These are phyloP conservation scores for Ophion ellenae DNA, from an alignment of 2,888 invertebrate species.

Conservation along the genomic window DNA sequence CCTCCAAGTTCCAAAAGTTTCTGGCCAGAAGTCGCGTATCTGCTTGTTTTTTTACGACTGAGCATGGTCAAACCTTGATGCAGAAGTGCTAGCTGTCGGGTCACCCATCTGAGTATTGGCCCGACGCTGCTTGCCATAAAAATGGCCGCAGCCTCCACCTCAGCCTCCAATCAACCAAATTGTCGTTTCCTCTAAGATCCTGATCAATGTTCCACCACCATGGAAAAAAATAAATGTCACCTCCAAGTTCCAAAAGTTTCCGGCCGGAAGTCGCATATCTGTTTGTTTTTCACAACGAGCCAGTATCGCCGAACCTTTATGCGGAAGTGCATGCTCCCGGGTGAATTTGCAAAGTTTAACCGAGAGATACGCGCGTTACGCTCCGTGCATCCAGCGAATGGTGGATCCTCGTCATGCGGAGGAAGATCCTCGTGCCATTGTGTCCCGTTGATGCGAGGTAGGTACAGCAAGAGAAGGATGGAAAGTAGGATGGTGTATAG, in stretches of 20 bases:
- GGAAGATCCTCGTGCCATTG: constrained; percentile 61
- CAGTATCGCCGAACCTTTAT: background rate
- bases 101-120: no score
- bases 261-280: no score
- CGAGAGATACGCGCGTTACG: constrained; percentile 43
- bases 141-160: no score
- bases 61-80: no score
- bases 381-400: constrained; percentile 54
- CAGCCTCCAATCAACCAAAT: no score
- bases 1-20: no score
- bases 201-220: background rate
- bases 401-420: constrained; percentile 54
- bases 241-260: background rate
- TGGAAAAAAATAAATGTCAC: background rate
- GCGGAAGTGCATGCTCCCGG: constrained; percentile 1
- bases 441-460: constrained; percentile 50
- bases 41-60: no score
- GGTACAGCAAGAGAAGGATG: constrained; percentile 30
- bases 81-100: no score
- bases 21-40: no score
- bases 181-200: background rate
- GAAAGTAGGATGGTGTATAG: constrained; percentile 54
- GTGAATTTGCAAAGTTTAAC: constrained; percentile 4
- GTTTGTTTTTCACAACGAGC: background rate
- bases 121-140: no score